Base-by-base conservation (phyloP, 2,797 vertebrate genomes). In the Coilia nasus region DNA sequence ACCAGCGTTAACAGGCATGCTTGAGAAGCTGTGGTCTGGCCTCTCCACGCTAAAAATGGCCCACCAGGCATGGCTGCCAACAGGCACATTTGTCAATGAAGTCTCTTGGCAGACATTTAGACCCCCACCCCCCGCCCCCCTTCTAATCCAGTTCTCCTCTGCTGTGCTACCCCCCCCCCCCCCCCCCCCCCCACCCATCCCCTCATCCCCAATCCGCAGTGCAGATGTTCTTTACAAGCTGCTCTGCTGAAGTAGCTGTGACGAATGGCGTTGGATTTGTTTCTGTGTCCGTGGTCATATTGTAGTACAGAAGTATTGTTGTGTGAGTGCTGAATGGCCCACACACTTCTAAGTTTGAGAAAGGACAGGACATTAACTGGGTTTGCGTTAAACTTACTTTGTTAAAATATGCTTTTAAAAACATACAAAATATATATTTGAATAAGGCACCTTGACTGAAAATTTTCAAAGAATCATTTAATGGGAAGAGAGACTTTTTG, bases 101-200 rank as follows among this genome's bases (percentile, higher is more conserved):
- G 71, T 71, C 71, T 78, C 71, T 44, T 78, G 71, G 71, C 71
- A 78, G 31, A 78, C 31, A 41, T 78, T 78, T 35, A 15, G 71
- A 35, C 6, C 14, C 64, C 28, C 10, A 54, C 7, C 17, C 17
- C 35, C 71, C 67, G 14, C 28, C 67, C 67, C 71, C 0, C 35
- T 31, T 54, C 50, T 54, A 54, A 54, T 54, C 17, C 31, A 41
- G 17, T 19, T 3, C 67, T 28, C 15, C 35, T 41, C 14, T 21
- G 1, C 17, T 78, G 7, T 2, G 21, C 71, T 7, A 6, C 41
- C 71, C 44, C 71, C 31, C 28, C 67, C 9, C 11, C 83, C 46
- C 46, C 10, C 46, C 46, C 10, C 46, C 46, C 46, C 46, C 46
- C 10, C 46, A n/a, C n/a, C n/a, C n/a, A n/a, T n/a, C 31, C 28